Evolutionary conservation across 2,888 invertebrate genomes (phyloP).

Genomic region (Parelbella ahira): DNA sequence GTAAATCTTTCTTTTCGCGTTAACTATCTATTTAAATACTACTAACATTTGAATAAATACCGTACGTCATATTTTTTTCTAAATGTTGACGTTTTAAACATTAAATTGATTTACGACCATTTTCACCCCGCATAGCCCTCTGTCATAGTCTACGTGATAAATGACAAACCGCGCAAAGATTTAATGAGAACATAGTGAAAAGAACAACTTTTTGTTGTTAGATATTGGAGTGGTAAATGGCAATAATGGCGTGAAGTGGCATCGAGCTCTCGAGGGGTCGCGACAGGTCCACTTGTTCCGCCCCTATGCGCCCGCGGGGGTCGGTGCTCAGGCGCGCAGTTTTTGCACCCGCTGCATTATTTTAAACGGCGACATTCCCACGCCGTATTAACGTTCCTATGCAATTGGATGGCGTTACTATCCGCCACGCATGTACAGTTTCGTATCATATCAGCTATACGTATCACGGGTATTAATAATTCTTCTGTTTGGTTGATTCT

Average conservation of each 20-base stretch:
- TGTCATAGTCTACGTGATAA: not conserved
- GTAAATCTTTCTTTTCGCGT: too few relatives aligned
- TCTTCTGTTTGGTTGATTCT: too few relatives aligned
- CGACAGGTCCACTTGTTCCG: slow-evolving; percentile 69
- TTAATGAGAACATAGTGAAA: too few relatives aligned
- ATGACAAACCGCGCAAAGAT: not conserved
- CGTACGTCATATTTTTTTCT: too few relatives aligned
- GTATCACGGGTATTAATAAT: too few relatives aligned
- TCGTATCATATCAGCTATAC: too few relatives aligned
- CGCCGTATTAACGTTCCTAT: slow-evolving; percentile 37
- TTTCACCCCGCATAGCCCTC: not conserved
- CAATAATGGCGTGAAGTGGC: slow-evolving; percentile 28
- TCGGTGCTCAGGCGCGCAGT: slow-evolving; percentile 55
- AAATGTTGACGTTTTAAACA: too few relatives aligned
- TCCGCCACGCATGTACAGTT: not conserved
- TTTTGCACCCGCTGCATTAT: slow-evolving; percentile 70
- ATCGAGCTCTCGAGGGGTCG: slow-evolving; percentile 27
- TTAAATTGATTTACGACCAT: too few relatives aligned
- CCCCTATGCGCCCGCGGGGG: slow-evolving; percentile 75
- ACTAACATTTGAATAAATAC: too few relatives aligned
- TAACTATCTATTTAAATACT: too few relatives aligned
- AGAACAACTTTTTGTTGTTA: slow-evolving; percentile 18
- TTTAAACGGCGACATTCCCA: slow-evolving; percentile 59
- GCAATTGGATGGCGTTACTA: slow-evolving; percentile 17
- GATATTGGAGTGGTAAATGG: slow-evolving; percentile 15